phyloP scores from a whole-genome alignment of 2,797 vertebrate genomes.

The Sparus aurata region DNA sequence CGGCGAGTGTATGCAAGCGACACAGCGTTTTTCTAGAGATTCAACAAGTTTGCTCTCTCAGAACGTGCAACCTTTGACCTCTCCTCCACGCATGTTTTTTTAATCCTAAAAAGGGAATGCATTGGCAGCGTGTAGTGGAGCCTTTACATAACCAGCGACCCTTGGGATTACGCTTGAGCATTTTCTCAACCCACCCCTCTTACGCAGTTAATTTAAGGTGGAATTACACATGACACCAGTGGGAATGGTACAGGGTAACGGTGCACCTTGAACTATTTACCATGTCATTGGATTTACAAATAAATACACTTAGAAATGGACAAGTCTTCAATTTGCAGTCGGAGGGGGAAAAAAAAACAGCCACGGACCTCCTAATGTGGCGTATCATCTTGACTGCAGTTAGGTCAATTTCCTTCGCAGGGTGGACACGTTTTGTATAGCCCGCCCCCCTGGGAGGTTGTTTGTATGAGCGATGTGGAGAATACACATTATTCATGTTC shows the following conservation, averaged over 20 bases:
- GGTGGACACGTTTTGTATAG: constrained; percentile 68
- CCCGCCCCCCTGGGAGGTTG: constrained; percentile 59
- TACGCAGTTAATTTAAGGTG: constrained; percentile 61
- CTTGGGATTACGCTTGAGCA: constrained; percentile 42
- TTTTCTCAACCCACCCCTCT: constrained; percentile 52
- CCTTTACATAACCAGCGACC: constrained; percentile 40
- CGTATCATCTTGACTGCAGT: constrained; percentile 66
- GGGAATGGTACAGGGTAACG: constrained; percentile 28
- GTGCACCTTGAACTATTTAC: constrained; percentile 68
- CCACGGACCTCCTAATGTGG: constrained; percentile 58
- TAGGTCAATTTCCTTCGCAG: constrained; percentile 70
- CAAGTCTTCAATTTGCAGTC: constrained; percentile 54
- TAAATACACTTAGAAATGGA: constrained; percentile 63
- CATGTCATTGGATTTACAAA: constrained; percentile 53
- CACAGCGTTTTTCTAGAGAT: constrained; percentile 14
- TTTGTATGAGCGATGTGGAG: constrained; percentile 68
- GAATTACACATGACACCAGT: constrained; percentile 54
- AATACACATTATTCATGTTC: constrained; percentile 76
- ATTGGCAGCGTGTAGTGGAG: constrained; percentile 2
- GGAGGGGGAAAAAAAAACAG: constrained; percentile 2
- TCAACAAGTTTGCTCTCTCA: constrained; percentile 1
- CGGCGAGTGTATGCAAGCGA: constrained; percentile 26
- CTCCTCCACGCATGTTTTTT: constrained; percentile 14
- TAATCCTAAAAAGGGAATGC: constrained; percentile 33
- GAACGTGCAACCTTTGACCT: constrained; percentile 41